Conservation (phyloP, 2,113 vertebrate genomes). For the Halichoeres trimaculatus region DNA sequence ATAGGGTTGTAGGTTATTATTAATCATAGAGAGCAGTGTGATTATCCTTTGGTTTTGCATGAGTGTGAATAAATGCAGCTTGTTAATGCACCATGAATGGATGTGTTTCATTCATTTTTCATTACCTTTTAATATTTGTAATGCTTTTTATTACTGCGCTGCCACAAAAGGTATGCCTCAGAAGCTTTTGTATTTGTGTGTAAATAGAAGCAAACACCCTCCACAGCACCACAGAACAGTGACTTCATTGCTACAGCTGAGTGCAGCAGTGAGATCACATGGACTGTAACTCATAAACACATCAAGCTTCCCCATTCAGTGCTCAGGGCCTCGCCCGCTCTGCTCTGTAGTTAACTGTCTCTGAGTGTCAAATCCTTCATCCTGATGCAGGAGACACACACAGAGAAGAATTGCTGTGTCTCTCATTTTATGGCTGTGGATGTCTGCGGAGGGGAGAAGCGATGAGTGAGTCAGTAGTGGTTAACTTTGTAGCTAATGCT, state of each 20-base stretch:
- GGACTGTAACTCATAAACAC: slow-evolving; percentile 76
- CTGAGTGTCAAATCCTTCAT: slow-evolving; percentile 81
- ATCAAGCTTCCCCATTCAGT: slow-evolving; percentile 64
- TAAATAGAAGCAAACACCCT: slow-evolving; percentile 21
- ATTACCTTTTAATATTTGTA: slow-evolving; percentile 9
- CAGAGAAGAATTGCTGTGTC: slow-evolving; percentile 75
- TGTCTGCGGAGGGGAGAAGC: slow-evolving; percentile 66
- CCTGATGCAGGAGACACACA: slow-evolving; percentile 75
- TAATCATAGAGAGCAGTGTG: slow-evolving; percentile 38
- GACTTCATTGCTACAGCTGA: slow-evolving; percentile 44
- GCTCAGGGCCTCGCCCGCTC: slow-evolving; percentile 70
- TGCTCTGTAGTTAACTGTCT: slow-evolving; percentile 76
- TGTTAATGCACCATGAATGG: slow-evolving; percentile 23
- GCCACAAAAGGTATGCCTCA: not conserved
- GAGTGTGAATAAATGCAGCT: not conserved
- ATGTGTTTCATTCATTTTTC: slow-evolving; percentile 27
- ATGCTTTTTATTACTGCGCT: not conserved
- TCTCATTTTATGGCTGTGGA: slow-evolving; percentile 74
- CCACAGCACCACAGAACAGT: slow-evolving; percentile 18
- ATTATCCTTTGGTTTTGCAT: slow-evolving; percentile 29
- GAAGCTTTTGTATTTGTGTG: not conserved
- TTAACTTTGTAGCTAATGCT: slow-evolving; percentile 81
- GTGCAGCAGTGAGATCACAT: slow-evolving; percentile 61
- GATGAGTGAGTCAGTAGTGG: slow-evolving; percentile 76
- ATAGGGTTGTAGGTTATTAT: slow-evolving; percentile 66